Conservation (phyloP, 2,888 invertebrate species). For the Trichopria drosophilae region DNA sequence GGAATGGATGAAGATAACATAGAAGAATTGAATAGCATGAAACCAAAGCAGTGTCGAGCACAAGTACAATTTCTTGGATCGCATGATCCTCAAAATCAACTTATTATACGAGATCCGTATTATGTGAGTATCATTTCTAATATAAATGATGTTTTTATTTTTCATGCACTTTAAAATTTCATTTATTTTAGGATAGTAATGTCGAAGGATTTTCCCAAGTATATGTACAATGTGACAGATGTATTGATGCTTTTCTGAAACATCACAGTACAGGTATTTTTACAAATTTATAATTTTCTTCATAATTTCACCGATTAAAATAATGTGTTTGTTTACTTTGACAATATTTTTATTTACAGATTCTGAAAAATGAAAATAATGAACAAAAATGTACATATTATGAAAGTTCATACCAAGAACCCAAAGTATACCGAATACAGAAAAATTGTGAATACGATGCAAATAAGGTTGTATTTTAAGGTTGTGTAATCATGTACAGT, state of each 20-base stretch:
- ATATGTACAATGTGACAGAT: conserved; percentile 72
- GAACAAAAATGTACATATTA: too few species aligned
- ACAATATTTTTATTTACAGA: too few species aligned
- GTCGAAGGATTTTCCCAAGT: conserved; percentile 75
- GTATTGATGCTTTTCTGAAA: conserved; percentile 69
- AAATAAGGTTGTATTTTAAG: too few species aligned
- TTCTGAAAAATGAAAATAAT: too few species aligned
- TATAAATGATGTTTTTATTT: neutral
- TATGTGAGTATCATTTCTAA: conserved; percentile 68
- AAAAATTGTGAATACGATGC: too few species aligned
- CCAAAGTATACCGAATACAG: too few species aligned
- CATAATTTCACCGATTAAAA: too few species aligned
- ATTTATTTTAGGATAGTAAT: conserved; percentile 64
- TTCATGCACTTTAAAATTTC: conserved; percentile 14
- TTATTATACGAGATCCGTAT: conserved; percentile 89
- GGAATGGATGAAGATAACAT: conserved; percentile 95
- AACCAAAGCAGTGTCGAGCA: conserved; percentile 69
- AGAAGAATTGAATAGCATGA: conserved; percentile 65
- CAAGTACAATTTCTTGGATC: conserved; percentile 81
- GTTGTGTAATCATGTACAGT: too few species aligned
- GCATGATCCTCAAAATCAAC: conserved; percentile 78
- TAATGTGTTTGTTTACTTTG: too few species aligned
- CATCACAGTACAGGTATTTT: too few species aligned
- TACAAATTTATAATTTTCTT: too few species aligned
- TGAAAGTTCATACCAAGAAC: too few species aligned